phyloP scores from a whole-genome alignment of 2,113 vertebrate genomes.

The Monarcha castaneiventris region DNA sequence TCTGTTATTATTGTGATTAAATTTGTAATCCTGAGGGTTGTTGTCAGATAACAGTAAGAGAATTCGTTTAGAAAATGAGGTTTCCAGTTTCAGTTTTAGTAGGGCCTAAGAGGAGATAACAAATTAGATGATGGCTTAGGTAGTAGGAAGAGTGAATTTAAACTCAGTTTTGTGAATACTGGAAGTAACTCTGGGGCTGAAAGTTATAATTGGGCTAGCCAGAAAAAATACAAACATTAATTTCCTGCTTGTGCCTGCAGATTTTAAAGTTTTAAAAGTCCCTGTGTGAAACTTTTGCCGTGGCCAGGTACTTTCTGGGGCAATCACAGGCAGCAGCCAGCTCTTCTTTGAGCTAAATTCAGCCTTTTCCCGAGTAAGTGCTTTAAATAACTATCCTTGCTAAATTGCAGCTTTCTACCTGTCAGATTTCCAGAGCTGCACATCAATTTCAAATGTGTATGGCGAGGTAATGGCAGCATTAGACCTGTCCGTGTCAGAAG shows the following conservation, averaged over 20 bases:
- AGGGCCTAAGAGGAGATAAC: background rate
- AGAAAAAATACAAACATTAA: conserved; percentile 15
- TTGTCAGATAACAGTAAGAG: background rate
- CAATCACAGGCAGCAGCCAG: conserved; percentile 33
- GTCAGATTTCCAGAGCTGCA: background rate
- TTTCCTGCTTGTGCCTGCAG: conserved; percentile 33
- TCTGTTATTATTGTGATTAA: background rate
- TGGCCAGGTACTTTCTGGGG: conserved; percentile 43
- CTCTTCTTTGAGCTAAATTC: conserved; percentile 55
- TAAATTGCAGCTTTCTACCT: conserved; percentile 37
- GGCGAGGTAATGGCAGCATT: background rate
- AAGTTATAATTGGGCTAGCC: conserved; percentile 31
- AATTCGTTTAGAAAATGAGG: background rate
- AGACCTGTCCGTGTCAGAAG: background rate
- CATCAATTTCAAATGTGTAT: background rate
- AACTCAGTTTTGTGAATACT: conserved; percentile 14
- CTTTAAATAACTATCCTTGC: conserved; percentile 56
- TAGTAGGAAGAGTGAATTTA: background rate
- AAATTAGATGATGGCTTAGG: background rate
- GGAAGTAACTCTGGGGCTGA: background rate
- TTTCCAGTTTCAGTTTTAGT: background rate
- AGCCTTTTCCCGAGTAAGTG: conserved; percentile 41
- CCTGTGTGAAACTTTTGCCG: background rate
- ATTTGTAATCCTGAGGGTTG: background rate
- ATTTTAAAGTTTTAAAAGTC: conserved; percentile 37